Evolutionary conservation across 2,797 vertebrate genomes (phyloP), one percentile per base, ranked within the genome.

Genomic region (Phaenicophaeus curvirostris): DNA sequence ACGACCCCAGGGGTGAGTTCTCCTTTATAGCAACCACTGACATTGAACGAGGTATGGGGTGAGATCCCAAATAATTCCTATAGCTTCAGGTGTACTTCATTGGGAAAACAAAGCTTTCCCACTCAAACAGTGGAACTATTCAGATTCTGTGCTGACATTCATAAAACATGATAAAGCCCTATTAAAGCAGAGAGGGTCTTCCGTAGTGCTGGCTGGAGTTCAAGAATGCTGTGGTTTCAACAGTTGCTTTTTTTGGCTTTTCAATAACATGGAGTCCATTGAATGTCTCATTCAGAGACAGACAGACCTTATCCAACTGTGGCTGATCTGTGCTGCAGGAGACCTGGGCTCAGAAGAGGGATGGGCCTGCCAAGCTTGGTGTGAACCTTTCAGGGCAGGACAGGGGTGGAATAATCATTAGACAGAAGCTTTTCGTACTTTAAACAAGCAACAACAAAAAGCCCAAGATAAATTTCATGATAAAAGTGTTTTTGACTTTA

Each of bases 211-310:
- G 96, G 94, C 93, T 6, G 3, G 41, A 87, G 65, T 78, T 94
- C 96, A 95, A 83, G 90, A 95, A 95, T 94, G 89, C 85, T 89
- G 92, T 94, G 94, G 96, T 95, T 96, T 95, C 46, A 87, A 92
- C 90, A 87, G 87, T 75, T 92, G 81, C 81, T 95, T 95, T 95
- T 58, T 46, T 54, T 85, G 85, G 74, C 37, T 71, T 86, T 89
- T 82, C 33, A 91, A 80, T 74, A 86, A 93, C 61, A 87, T 5
- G 50, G 28, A 72, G 20, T 14, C 65, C 76, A 59, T 0, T 59
- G 78, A 87, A 71, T 66, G 83, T 80, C 75, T 62, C 59, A 42
- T 74, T 89, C 35, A 46, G 75, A 72, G 17, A 31, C 57, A 77
- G 88, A 77, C 57, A 71, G 57, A 46, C 37, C 67, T 82, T 62